A percentile compares a stretch with the other conserved stretches of the same genome.
phyloP scores from a whole-genome alignment of 2,888 invertebrate genomes.

The Drepana falcataria region DNA sequence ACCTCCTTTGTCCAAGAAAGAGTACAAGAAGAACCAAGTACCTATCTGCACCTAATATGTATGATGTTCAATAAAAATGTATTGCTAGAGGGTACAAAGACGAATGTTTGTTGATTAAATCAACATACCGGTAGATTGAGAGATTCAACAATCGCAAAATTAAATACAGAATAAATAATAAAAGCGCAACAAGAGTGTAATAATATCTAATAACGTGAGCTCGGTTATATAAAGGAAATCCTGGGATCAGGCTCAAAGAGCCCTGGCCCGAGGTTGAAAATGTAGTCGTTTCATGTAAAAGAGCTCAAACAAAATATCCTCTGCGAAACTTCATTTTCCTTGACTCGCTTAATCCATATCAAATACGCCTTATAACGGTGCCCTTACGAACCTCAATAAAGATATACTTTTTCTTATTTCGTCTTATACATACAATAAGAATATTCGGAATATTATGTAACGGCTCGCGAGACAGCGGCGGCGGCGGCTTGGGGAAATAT shows the following conservation, averaged over 20 bases:
- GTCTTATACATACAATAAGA: constrained; percentile 1
- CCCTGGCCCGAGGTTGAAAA: constrained; percentile 21
- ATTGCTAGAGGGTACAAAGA: no score
- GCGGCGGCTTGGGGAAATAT: background rate
- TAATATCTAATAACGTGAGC: constrained; percentile 12
- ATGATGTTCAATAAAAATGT: no score
- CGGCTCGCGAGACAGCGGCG: background rate
- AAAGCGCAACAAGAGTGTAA: constrained; percentile 10
- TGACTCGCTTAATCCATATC: constrained; percentile 39
- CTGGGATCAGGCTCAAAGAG: constrained; percentile 23
- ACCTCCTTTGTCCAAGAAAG: no score
- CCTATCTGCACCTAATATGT: no score
- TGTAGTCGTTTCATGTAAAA: constrained; percentile 28
- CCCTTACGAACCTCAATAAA: constrained; percentile 8
- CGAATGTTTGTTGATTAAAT: background rate
- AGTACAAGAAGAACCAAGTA: no score
- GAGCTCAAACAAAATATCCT: constrained; percentile 34
- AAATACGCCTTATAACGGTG: constrained; percentile 21
- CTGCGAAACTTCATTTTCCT: constrained; percentile 36
- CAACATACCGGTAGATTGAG: background rate
- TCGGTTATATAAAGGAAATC: constrained; percentile 23
- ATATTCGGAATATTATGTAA: background rate
- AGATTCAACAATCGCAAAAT: background rate
- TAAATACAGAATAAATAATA: constrained; percentile 2
- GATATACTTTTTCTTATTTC: constrained; percentile 7